A percentile compares a stretch with the other conserved stretches of the same genome.
Conservation (phyloP, 2,888 invertebrate species). For the Cotesia congregata region DNA sequence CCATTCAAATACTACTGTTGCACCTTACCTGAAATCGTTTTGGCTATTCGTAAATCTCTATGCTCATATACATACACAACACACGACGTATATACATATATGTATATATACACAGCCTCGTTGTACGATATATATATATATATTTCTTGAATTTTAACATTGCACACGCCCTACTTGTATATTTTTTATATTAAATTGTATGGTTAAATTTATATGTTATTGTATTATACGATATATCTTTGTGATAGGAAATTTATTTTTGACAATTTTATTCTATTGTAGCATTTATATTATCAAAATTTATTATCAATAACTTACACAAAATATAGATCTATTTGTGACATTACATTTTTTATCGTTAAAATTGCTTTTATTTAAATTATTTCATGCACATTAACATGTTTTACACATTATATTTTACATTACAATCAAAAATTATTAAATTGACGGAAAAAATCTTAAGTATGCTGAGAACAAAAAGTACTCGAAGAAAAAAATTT, state of each 20-base stretch:
- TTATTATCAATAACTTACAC: not conserved
- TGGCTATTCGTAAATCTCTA: constrained; percentile 15
- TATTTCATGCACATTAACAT: too few species aligned
- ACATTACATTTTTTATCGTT: not conserved
- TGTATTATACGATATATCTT: not conserved
- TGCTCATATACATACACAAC: not conserved
- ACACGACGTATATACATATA: not conserved
- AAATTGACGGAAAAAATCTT: too few species aligned
- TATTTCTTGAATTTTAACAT: constrained; percentile 15
- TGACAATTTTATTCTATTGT: not conserved
- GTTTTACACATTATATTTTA: too few species aligned
- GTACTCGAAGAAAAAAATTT: too few species aligned
- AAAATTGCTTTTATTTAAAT: too few species aligned
- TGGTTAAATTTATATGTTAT: not conserved
- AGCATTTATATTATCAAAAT: not conserved
- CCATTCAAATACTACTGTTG: constrained; percentile 47
- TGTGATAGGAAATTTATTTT: not conserved
- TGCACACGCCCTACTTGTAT: constrained; percentile 11
- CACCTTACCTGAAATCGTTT: constrained; percentile 48
- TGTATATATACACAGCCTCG: not conserved
- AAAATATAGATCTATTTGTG: not conserved
- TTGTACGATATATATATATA: not conserved
- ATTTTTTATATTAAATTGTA: not conserved
- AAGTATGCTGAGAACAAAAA: too few species aligned
- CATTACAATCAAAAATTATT: too few species aligned